These are phyloP conservation scores for Cryptocephalus moraei DNA, from an alignment of 2,888 invertebrate genomes.

Conservation along the genomic window DNA sequence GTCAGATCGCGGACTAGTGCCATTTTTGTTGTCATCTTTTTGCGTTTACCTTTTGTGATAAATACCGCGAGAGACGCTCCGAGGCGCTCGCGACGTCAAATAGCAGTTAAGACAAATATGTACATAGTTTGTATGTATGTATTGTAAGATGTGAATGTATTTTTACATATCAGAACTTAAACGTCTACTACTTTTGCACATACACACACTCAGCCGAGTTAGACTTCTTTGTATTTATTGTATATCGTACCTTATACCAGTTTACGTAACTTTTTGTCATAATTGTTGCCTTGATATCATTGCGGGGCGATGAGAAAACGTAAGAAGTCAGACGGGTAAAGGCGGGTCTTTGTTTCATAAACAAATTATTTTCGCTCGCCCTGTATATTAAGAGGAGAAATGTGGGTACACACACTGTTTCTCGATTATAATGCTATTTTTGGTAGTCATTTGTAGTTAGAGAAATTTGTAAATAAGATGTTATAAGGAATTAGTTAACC, in stretches of 20 bases:
- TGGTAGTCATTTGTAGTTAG: slow-evolving; percentile 26
- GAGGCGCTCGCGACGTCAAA: neutral
- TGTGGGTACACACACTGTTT: too few relatives aligned
- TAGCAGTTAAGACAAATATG: slow-evolving; percentile 10
- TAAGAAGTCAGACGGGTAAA: slow-evolving; percentile 1
- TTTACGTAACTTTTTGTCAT: too few relatives aligned
- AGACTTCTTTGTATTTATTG: too few relatives aligned
- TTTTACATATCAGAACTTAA: slow-evolving; percentile 28
- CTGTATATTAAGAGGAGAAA: slow-evolving; percentile 1
- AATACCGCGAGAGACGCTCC: neutral
- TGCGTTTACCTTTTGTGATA: slow-evolving; percentile 1
- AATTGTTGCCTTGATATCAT: too few relatives aligned
- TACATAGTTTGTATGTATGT: slow-evolving; percentile 24
- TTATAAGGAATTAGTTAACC: slow-evolving; percentile 6
- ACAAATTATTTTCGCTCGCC: slow-evolving; percentile 1
- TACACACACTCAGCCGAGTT: slow-evolving; percentile 7
- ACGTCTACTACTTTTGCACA: slow-evolving; percentile 20
- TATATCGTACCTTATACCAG: too few relatives aligned
- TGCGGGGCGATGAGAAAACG: too few relatives aligned
- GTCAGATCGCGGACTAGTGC: slow-evolving; percentile 12
- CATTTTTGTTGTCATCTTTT: slow-evolving; percentile 5
- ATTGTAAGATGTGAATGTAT: slow-evolving; percentile 20
- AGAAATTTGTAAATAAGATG: slow-evolving; percentile 34
- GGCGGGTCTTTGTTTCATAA: slow-evolving; percentile 1
- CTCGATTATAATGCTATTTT: slow-evolving; percentile 15